Percentiles rank a stretch among this genome's conserved stretches.
Conservation (phyloP, 2,797 vertebrate genomes). For the Gadopsis bispinosus region DNA sequence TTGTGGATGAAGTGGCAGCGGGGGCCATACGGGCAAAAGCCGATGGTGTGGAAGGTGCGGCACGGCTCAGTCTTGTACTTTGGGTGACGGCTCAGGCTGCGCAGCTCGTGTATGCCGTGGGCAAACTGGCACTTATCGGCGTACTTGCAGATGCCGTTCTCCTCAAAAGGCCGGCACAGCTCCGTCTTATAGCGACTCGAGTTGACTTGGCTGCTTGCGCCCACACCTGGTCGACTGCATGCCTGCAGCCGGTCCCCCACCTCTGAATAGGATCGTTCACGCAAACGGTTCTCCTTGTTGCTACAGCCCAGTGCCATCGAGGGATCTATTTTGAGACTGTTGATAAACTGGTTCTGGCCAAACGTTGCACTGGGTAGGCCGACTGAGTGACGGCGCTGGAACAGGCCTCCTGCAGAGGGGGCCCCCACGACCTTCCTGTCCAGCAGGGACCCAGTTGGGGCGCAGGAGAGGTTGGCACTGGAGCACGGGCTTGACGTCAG, state of each 20-base stretch:
- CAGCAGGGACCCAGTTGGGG: slow-evolving; percentile 85
- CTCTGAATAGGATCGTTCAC: slow-evolving; percentile 89
- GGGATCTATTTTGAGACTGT: slow-evolving; percentile 84
- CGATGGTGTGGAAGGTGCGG: slow-evolving; percentile 89
- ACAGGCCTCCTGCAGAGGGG: slow-evolving; percentile 80
- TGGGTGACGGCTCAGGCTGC: slow-evolving; percentile 87
- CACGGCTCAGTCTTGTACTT: slow-evolving; percentile 91
- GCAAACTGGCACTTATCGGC: slow-evolving; percentile 90
- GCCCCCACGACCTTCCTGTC: slow-evolving; percentile 90
- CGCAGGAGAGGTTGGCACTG: slow-evolving; percentile 68
- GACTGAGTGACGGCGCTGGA: slow-evolving; percentile 88
- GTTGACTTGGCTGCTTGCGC: slow-evolving; percentile 80
- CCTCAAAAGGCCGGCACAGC: slow-evolving; percentile 88
- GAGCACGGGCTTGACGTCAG: slow-evolving; percentile 61
- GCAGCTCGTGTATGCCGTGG: slow-evolving; percentile 87
- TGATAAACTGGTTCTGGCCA: slow-evolving; percentile 86
- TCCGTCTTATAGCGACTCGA: slow-evolving; percentile 90
- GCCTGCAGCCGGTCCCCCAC: slow-evolving; percentile 82
- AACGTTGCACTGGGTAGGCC: slow-evolving; percentile 86
- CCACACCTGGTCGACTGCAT: slow-evolving; percentile 74
- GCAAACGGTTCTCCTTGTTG: slow-evolving; percentile 87
- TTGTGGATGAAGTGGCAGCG: slow-evolving; percentile 91
- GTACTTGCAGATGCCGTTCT: slow-evolving; percentile 88
- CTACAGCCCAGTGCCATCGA: slow-evolving; percentile 63
- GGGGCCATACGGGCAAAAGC: slow-evolving; percentile 88